phyloP scores from a whole-genome alignment of 1,140 invertebrate species.

The Heliconius himera region DNA sequence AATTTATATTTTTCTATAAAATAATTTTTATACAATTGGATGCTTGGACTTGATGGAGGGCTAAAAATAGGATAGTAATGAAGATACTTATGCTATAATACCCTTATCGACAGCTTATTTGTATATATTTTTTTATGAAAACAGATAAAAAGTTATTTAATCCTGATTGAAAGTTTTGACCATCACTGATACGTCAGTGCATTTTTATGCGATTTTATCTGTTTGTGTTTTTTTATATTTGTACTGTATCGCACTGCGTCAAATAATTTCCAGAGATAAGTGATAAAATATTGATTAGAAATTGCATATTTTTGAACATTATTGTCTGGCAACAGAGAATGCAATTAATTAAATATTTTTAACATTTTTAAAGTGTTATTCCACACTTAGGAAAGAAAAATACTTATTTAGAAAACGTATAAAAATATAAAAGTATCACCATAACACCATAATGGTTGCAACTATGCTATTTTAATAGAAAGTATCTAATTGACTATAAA shows the following conservation, averaged over 20 bases:
- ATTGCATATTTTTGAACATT: too few relatives aligned
- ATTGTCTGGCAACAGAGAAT: too few relatives aligned
- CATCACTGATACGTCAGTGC: background rate
- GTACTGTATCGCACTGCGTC: too few relatives aligned
- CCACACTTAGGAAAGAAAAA: too few relatives aligned
- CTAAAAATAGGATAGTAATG: background rate
- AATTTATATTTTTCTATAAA: too few relatives aligned
- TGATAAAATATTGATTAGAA: too few relatives aligned
- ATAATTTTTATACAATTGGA: too few relatives aligned
- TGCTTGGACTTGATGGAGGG: background rate
- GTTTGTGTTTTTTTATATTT: background rate
- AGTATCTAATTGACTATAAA: background rate
- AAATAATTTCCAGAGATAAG: too few relatives aligned
- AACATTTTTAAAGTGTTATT: too few relatives aligned
- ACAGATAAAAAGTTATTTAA: background rate
- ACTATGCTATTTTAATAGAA: background rate
- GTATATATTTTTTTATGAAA: background rate
- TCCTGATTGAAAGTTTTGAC: background rate
- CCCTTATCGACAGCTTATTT: background rate
- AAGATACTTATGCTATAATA: background rate
- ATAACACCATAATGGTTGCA: background rate
- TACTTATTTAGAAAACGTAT: too few relatives aligned
- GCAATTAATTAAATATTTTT: too few relatives aligned
- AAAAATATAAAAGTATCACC: background rate
- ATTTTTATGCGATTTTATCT: background rate